These are phyloP conservation scores for Carassius carassius DNA, from an alignment of 2,113 vertebrate genomes.

Conservation along the genomic window DNA sequence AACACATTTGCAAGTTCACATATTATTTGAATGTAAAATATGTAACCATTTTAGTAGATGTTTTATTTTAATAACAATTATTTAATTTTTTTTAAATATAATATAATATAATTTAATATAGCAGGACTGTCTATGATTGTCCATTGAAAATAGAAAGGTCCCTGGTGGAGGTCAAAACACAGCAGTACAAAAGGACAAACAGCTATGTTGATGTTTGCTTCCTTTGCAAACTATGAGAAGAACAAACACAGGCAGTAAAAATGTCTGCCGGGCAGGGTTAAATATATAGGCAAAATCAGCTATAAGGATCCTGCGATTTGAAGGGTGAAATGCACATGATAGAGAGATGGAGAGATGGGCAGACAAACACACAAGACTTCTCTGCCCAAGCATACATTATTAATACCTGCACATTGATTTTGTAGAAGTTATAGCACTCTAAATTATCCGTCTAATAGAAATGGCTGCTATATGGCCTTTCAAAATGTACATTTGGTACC, in stretches of 20 bases:
- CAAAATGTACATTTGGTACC: background rate
- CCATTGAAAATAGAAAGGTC: background rate
- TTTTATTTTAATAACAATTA: too few species aligned
- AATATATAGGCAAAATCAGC: background rate
- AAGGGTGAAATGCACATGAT: slow-evolving; percentile 9
- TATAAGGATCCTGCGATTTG: background rate
- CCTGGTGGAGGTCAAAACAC: background rate
- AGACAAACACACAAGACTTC: background rate
- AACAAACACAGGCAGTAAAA: background rate
- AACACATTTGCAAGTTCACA: too few species aligned
- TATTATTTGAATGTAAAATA: too few species aligned
- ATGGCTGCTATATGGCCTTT: background rate
- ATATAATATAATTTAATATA: too few species aligned
- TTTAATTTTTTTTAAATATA: too few species aligned
- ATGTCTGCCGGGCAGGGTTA: background rate
- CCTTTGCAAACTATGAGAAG: background rate
- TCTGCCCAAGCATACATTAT: background rate
- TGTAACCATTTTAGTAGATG: too few species aligned
- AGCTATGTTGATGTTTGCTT: background rate
- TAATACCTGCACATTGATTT: background rate
- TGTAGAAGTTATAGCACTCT: background rate
- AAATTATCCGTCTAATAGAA: background rate
- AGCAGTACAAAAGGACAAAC: background rate
- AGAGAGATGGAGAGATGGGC: background rate
- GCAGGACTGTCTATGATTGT: background rate